phyloP scores from a whole-genome alignment of 2,797 vertebrate species.

The Crax fasciolata region DNA sequence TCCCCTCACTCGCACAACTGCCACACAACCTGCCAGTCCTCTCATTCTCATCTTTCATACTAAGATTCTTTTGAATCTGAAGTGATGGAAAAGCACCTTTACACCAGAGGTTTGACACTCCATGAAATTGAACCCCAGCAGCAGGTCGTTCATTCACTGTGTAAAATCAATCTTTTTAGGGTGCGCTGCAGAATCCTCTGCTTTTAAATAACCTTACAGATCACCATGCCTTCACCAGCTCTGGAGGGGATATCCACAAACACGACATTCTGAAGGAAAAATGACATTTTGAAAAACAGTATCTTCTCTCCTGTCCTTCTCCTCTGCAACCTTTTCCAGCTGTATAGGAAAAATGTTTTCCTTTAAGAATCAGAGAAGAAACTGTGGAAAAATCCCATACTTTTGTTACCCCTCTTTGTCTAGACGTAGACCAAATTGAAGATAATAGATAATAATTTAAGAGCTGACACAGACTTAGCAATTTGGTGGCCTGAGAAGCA shows the following conservation, averaged over 20 bases:
- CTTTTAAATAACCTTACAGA: slow-evolving; percentile 47
- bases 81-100: slow-evolving; percentile 68
- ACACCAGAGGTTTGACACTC: slow-evolving; percentile 16
- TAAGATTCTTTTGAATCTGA: slow-evolving; percentile 68
- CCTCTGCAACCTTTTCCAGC: background rate
- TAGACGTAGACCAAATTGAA: slow-evolving; percentile 62
- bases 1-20: slow-evolving; percentile 55
- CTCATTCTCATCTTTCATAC: slow-evolving; percentile 66
- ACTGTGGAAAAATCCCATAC: background rate
- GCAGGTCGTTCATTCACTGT: slow-evolving; percentile 11
- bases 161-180: slow-evolving; percentile 33
- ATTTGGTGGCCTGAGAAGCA: slow-evolving; percentile 30
- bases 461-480: slow-evolving; percentile 23
- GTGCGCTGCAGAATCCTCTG: slow-evolving; percentile 35
- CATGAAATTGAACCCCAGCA: slow-evolving; percentile 50
- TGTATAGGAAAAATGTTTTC: background rate
- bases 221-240: slow-evolving; percentile 2
- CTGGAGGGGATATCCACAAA: background rate
- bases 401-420: slow-evolving; percentile 35
- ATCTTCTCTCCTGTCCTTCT: background rate
- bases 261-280: slow-evolving; percentile 34
- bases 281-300: slow-evolving; percentile 5
- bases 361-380: slow-evolving; percentile 43
- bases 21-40: slow-evolving; percentile 49
- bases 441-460: slow-evolving; percentile 62